Conservation (phyloP, 1,140 invertebrate genomes). For the Tetranychus cinnabarinus region DNA sequence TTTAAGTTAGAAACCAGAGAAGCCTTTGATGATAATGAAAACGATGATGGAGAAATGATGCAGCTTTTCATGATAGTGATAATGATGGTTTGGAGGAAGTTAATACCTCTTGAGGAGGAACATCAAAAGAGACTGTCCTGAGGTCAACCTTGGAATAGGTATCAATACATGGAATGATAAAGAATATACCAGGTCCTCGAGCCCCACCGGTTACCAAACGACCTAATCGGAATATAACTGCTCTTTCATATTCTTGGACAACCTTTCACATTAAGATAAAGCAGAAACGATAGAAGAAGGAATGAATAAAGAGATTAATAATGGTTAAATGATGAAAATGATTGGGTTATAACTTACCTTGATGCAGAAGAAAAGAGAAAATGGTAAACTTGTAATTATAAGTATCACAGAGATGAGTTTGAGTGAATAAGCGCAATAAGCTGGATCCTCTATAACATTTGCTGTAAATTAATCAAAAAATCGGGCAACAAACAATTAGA, state of each 20-base stretch:
- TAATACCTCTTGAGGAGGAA: slow-evolving; percentile 31
- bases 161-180: slow-evolving; percentile 31
- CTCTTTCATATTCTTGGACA: slow-evolving; percentile 68
- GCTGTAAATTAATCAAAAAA: not conserved
- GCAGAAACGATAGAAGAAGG: too few species aligned
- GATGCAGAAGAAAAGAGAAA: slow-evolving; percentile 79
- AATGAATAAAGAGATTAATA: not conserved
- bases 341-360: slow-evolving; percentile 40
- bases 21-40: too few species aligned
- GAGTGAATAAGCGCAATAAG: slow-evolving; percentile 63
- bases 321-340: too few species aligned
- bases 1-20: too few species aligned
- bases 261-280: slow-evolving; percentile 29
- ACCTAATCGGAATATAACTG: slow-evolving; percentile 68
- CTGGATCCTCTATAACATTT: slow-evolving; percentile 32
- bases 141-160: slow-evolving; percentile 30
- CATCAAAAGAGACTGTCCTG: slow-evolving; percentile 32
- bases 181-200: slow-evolving; percentile 38
- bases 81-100: not conserved
- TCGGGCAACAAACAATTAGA: not conserved
- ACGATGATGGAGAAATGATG: slow-evolving; percentile 1
- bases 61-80: not conserved
- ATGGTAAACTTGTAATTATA: slow-evolving; percentile 69
- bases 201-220: slow-evolving; percentile 63
- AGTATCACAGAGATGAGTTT: slow-evolving; percentile 59